Percentiles rank a stretch among this genome's conserved stretches.
Evolutionary conservation across 2,888 invertebrate genomes (phyloP).

Genomic region (Encarsia formosa): DNA sequence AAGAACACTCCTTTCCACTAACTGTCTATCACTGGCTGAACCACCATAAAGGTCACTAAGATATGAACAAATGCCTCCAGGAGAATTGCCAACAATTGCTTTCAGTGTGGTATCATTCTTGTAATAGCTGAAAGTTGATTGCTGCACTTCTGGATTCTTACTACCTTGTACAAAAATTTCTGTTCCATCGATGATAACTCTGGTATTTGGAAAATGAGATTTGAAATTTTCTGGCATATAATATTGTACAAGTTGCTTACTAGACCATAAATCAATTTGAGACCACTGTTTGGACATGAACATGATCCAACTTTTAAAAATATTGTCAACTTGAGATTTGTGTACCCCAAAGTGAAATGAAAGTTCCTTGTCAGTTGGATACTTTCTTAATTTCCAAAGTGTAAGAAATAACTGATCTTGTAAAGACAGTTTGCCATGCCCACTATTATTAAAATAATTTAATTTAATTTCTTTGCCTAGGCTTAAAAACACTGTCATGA

Average conservation of each 20-base stretch:
- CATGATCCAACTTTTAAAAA: background rate
- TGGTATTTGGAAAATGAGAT: constrained; percentile 14
- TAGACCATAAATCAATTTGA: constrained; percentile 13
- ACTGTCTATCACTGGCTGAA: constrained; percentile 25
- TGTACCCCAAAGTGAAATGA: background rate
- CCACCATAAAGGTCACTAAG: constrained; percentile 24
- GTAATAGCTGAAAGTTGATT: constrained; percentile 27
- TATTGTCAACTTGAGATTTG: background rate
- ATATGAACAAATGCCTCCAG: constrained; percentile 22
- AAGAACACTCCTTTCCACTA: constrained; percentile 27
- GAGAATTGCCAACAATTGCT: constrained; percentile 22
- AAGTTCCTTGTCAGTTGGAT: background rate
- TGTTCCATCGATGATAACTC: constrained; percentile 22
- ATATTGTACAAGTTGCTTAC: constrained; percentile 10
- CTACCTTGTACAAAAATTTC: constrained; percentile 17
- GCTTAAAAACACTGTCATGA: too few relatives aligned
- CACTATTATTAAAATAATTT: too few relatives aligned
- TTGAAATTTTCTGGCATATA: constrained; percentile 12
- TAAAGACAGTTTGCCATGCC: too few relatives aligned
- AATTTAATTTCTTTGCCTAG: too few relatives aligned
- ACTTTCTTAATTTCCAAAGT: background rate
- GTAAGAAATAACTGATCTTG: too few relatives aligned
- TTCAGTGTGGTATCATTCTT: constrained; percentile 28
- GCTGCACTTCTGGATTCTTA: constrained; percentile 7
- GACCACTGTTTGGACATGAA: background rate